These are phyloP conservation scores for Drosophila hamatofila DNA, from an alignment of 2,888 invertebrate genomes.

Conservation along the genomic window DNA sequence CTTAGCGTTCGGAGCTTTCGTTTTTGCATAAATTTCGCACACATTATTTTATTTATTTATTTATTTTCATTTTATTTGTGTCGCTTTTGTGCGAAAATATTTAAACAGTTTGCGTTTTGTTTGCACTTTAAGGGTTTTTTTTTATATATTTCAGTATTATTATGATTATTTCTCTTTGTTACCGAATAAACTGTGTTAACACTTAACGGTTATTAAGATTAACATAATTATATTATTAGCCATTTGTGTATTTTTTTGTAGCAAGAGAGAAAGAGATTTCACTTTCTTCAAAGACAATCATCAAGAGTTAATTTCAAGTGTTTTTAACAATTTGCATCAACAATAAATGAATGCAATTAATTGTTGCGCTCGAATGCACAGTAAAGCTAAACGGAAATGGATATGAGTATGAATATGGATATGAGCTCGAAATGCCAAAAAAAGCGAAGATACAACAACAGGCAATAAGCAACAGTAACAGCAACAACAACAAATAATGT, in stretches of 20 bases:
- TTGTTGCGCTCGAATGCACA: conserved; percentile 75
- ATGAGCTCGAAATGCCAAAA: conserved; percentile 44
- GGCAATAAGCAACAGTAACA: conserved; percentile 18
- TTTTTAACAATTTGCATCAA: conserved; percentile 64
- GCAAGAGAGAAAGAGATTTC: conserved; percentile 60
- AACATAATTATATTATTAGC: conserved; percentile 61
- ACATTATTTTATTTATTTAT: conserved; percentile 56
- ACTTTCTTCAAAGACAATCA: conserved; percentile 70
- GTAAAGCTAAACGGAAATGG: conserved; percentile 68
- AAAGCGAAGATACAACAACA: conserved; percentile 31
- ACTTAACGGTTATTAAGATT: conserved; percentile 65
- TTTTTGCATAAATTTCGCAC: conserved; percentile 57
- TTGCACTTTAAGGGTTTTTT: conserved; percentile 49
- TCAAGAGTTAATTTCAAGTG: conserved; percentile 46
- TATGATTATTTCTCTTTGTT: conserved; percentile 16
- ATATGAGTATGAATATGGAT: conserved; percentile 28
- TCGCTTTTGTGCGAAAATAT: conserved; percentile 55
- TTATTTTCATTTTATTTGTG: conserved; percentile 19
- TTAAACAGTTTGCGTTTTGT: conserved; percentile 74
- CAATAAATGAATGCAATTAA: conserved; percentile 57
- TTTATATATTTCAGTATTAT: conserved; percentile 20
- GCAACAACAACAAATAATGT: conserved; percentile 29
- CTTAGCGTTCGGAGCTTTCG: conserved; percentile 50
- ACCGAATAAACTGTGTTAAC: conserved; percentile 33
- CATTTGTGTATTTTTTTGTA: conserved; percentile 10